Evolutionary conservation across 2,797 vertebrate genomes (phyloP).

Genomic region (Malacoctenus gilli): DNA sequence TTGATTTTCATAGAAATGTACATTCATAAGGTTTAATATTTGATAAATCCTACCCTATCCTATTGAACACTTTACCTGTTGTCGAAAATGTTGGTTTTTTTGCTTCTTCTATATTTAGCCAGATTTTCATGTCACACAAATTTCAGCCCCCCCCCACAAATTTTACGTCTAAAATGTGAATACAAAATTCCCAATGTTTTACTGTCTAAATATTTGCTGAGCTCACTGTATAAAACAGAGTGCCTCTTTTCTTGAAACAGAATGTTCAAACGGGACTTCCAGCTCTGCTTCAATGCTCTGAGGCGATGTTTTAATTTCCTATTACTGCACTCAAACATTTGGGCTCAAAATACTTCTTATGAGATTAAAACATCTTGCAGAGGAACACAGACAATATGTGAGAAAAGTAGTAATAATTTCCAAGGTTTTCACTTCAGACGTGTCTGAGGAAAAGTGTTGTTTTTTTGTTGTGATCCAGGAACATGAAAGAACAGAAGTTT

Average conservation of each 20-base stretch:
- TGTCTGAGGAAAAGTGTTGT: slow-evolving; percentile 22
- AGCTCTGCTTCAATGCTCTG: slow-evolving; percentile 36
- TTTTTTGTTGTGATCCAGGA: slow-evolving; percentile 16
- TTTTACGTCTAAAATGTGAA: slow-evolving; percentile 5
- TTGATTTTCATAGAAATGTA: too few species aligned
- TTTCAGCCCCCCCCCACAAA: too few species aligned
- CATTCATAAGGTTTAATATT: too few species aligned
- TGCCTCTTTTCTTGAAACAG: slow-evolving; percentile 40
- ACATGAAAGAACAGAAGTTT: too few species aligned
- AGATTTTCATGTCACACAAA: too few species aligned
- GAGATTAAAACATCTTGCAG: too few species aligned
- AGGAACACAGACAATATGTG: too few species aligned
- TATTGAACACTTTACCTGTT: too few species aligned
- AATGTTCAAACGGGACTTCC: slow-evolving; percentile 57
- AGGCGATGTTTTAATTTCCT: slow-evolving; percentile 61
- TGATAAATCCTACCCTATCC: too few species aligned
- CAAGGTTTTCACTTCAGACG: slow-evolving; percentile 19
- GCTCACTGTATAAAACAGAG: slow-evolving; percentile 30
- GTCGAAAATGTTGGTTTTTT: too few species aligned
- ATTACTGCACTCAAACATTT: slow-evolving; percentile 56
- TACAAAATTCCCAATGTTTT: slow-evolving; percentile 26
- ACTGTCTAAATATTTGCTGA: slow-evolving; percentile 44
- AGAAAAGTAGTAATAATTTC: too few species aligned
- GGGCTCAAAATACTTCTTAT: slow-evolving; percentile 64
- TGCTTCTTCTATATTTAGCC: too few species aligned